Evolutionary conservation across 1,140 invertebrate genomes (phyloP), one percentile per base, ranked within the genome.

Genomic region (Pteromalus puparum): DNA sequence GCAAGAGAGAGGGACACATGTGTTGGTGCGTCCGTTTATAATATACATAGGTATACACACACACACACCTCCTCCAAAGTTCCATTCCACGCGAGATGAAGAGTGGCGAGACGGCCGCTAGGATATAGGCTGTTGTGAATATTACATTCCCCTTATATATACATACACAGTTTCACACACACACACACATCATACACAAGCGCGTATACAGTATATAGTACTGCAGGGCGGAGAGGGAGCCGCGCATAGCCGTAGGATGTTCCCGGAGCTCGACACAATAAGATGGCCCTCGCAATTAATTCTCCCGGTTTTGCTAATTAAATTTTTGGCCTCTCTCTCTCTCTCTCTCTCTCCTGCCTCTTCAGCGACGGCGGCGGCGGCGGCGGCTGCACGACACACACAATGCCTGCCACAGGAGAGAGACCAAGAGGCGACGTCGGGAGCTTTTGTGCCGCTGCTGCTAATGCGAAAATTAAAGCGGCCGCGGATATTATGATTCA

Each of bases 111-210:
- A 9, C 38, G 74, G 42, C n/a, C 82, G 84, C 75, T 87, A 85
- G 87, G 87, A 88, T 89, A 90, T 89, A 89, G 90, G 88, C 89
- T 92, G 91, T 91, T 92, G 90, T 90, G 91, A 92, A 92, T 92
- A 92, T 92, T 92, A 91, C 91, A 92, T 92, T 91, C 90, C 89
- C 88, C 81, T 89, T 90, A 86, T 89, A 90, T 90, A 90, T 88
- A 90, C 53, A 7, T 15, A 18, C 21, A 61, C 53, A 21, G 21
- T n/a, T 21, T 6, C 53, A 61, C 21, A 21, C 18, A 7, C 18
- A 18, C 15, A 18, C 48, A 5, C 18, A 53, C 18, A 13, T 18
- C 1, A 53, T 4, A 53, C 18, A 5, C 18, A 5, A 18, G 18
- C 18, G 48, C 18, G 18, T 53, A 53, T 53, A 53, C 1, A 13